Evolutionary conservation across 2,113 vertebrate species (phyloP), one percentile per base, ranked within the genome.

Genomic region (Xyliphius kryptos): DNA sequence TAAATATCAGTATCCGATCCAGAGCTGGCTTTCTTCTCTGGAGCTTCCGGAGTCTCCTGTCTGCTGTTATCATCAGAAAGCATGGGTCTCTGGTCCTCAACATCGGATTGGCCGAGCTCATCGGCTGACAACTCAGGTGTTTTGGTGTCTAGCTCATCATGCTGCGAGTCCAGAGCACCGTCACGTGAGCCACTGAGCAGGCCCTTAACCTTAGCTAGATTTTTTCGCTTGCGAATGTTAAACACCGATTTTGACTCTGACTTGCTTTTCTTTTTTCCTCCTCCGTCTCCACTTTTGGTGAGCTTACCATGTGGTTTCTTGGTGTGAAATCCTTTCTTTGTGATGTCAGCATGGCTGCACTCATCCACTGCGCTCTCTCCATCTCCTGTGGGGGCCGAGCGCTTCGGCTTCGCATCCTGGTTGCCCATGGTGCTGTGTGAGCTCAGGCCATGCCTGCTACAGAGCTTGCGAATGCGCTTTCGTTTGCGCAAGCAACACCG

Each of bases 1-100:
- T 97, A 97, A 72, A 97, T 93, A 64, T 98, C 96, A 0, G 92
- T 96, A 74, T 98, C 96, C 0, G 96, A 98, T 36, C 92, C 93
- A 0, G 95, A 97, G 73, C 94, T 97, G 63, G 86, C 89, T 68
- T 87, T 90, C 82, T 92, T 90, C 72, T 89, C 87, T 65, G 67
- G 15, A 2, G 79, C 75, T 19, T 78, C 85, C 0, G 46, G 76
- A 13, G 76, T 74, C 56, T 81, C 78, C 63, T 78, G 82, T 49
- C 68, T 76, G 62, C 74, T 80, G 68, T 87, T 83, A 61, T 87
- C 83, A 22, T 79, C 79, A 48, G 80, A 75, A 59, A 84, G 79
- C 65, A 82, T 75, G 59, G 85, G 85, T 74, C 82, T 83, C 50
- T 86, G 84, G 20, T 69, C 81, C 69, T 92, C 94, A 0, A 81